Percentiles rank a stretch among this genome's conserved stretches.
Conservation (phyloP, 2,113 vertebrate genomes). For the Erinaceus europaeus region DNA sequence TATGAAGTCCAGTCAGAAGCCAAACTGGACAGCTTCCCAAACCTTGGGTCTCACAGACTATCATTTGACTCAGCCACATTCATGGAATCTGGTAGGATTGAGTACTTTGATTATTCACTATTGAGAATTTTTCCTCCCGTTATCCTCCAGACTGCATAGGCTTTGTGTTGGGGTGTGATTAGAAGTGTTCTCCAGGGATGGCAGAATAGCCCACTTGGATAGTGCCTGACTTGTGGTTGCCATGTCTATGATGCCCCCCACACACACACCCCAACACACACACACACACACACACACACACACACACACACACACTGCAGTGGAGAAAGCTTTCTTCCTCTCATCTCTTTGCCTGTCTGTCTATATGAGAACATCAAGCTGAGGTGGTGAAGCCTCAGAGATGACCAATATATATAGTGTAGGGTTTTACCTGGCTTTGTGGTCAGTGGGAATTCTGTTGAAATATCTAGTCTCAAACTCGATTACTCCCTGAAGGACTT, state of each 20-base stretch:
- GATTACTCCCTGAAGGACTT: background rate
- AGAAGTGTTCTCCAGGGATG: background rate
- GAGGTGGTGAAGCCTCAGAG: too few relatives aligned
- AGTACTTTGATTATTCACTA: background rate
- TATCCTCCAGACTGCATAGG: background rate
- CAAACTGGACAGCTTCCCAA: slow-evolving; percentile 86
- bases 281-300: too few relatives aligned
- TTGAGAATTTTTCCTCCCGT: background rate
- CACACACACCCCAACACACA: too few relatives aligned
- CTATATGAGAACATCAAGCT: too few relatives aligned
- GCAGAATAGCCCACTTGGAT: too few relatives aligned
- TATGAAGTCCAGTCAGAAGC: slow-evolving; percentile 88
- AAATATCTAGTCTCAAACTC: background rate
- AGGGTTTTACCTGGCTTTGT: background rate
- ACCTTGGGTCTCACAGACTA: slow-evolving; percentile 80
- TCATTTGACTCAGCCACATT: slow-evolving; percentile 87
- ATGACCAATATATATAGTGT: too few relatives aligned
- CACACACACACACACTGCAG: too few relatives aligned
- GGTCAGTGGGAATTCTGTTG: background rate
- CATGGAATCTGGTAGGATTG: slow-evolving; percentile 90
- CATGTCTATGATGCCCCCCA: too few relatives aligned
- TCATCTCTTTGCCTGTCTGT: too few relatives aligned
- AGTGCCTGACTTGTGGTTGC: too few relatives aligned
- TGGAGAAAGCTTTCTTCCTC: too few relatives aligned
- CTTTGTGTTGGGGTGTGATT: background rate